Base-by-base conservation (phyloP, 2,113 vertebrate species). In the Stercorarius parasiticus region DNA sequence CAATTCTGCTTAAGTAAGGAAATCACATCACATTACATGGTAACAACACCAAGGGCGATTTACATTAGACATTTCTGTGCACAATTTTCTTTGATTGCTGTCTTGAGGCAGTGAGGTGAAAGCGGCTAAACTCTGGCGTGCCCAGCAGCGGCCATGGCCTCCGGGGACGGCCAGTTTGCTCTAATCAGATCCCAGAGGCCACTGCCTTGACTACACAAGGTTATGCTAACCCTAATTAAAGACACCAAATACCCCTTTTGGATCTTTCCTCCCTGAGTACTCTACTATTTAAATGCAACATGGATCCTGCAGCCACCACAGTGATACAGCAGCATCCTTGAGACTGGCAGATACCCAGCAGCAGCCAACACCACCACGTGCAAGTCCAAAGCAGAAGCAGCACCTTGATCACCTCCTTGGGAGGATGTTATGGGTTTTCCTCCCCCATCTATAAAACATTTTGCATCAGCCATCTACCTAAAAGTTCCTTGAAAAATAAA, bases 1-100 rank as follows among this genome's bases (percentile, higher is more conserved):
- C 93, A 90, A 77, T 84, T 94, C 88, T 56, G 88, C 81, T 15
- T 96, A 96, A 97, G 82, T 91, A 96, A 87, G 84, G 92, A 90
- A 96, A 94, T 97, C 96, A 95, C 95, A 97, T 97, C 94, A 36
- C 87, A 96, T 98, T 95, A 97, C 64, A 89, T 86, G 96, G 86
- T 85, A 87, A 86, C 34, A 45, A 70, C 91, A 97, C 94, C 88
- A 45, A 92, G 73, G 92, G 96, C 92, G 83, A 96, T 94, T 88
- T 94, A 62, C 90, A 90, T 95, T 82, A 95, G 92, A 92, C 95
- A 59, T 88, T 95, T 94, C 92, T 93, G 86, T 85, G 93, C 94
- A 94, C 94, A 83, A 91, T 94, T 96, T 93, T 93, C 84, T 94
- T 95, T 93, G 95, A 97, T 92, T 94, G 88, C 88, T 95, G 92